Base-by-base conservation (phyloP, 1,140 invertebrate species). In the Nylanderia fulva region DNA sequence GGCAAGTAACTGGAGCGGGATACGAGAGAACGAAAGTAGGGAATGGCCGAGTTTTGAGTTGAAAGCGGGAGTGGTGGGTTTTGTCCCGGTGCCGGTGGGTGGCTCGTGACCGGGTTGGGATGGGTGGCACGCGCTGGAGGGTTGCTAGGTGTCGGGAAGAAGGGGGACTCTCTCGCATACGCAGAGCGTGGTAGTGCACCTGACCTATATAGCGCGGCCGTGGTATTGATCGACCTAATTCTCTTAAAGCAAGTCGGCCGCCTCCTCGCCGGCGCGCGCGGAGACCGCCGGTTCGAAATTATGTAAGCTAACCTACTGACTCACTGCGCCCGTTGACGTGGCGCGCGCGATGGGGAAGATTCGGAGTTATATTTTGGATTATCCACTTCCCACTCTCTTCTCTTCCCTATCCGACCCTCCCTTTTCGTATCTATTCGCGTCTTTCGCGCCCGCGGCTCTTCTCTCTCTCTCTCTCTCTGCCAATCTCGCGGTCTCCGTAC, bases 141-240 rank as follows among this genome's bases (percentile, higher is more conserved):
- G 87, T 88, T 79, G 85, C 69, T 72, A 79, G 87, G 76, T 77
- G 54, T 60, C 63, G 56, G 36, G 56, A 42, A 52, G 24, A 29
- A 36, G 52, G 74, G 64, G 45, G 82, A 21, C 29, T 72, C 54
- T 84, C 75, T 68, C 54, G 86, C 85, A 85, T 88, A 89, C 61
- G 84, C 71, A 66, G 86, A 84, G 80, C 77, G 90, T 90, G 91
- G 79, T 90, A 91, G 88, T 94, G 93, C 93, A 94, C 93, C 93
- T 94, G 93, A 94, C 93, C 93, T 75, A 94, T 94, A 92, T 93
- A 91, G 86, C 75, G 52, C 74, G 52, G 82, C 18, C 82, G 88
- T 77, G 83, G 88, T 94, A 94, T 94, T 94, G 93, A 94, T 94
- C 90, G 93, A 94, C 93, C 93, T 85, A 94, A 94, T 93, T 94